Conservation (phyloP, 2,113 vertebrate species). For the Propithecus coquereli region DNA sequence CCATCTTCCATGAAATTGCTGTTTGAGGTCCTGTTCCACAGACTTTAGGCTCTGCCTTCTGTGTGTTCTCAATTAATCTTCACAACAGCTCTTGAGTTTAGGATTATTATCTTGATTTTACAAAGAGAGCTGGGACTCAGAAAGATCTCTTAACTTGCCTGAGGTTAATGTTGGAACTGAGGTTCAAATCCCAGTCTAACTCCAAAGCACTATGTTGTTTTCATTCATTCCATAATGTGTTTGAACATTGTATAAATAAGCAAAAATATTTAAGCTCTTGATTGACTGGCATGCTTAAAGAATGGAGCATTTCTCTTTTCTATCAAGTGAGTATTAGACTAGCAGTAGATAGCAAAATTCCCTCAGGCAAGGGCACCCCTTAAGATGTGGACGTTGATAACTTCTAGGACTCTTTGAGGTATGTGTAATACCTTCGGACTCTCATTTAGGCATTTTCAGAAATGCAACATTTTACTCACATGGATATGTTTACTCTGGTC, state of each 20-base stretch:
- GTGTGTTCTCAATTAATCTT: background rate
- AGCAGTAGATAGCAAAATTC: background rate
- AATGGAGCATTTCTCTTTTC: background rate
- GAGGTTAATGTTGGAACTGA: background rate
- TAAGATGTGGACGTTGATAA: background rate
- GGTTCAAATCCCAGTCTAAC: background rate
- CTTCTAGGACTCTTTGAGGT: background rate
- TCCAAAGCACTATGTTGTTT: background rate
- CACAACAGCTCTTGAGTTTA: background rate
- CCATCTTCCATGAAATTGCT: background rate
- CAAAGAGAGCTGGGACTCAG: background rate
- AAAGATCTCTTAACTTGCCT: background rate
- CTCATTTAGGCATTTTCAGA: conserved; percentile 17
- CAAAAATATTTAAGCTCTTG: conserved; percentile 10
- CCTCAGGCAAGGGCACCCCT: background rate
- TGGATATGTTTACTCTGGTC: background rate
- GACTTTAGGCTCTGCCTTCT: background rate
- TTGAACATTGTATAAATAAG: conserved; percentile 8
- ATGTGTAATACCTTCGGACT: background rate
- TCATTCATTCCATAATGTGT: background rate
- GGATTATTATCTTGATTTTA: background rate
- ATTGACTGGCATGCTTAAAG: background rate
- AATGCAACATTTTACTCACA: background rate
- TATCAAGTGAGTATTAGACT: background rate
- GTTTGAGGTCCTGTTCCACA: background rate